Base-by-base conservation (phyloP, 2,113 vertebrate species). In the Cyanistes caeruleus region DNA sequence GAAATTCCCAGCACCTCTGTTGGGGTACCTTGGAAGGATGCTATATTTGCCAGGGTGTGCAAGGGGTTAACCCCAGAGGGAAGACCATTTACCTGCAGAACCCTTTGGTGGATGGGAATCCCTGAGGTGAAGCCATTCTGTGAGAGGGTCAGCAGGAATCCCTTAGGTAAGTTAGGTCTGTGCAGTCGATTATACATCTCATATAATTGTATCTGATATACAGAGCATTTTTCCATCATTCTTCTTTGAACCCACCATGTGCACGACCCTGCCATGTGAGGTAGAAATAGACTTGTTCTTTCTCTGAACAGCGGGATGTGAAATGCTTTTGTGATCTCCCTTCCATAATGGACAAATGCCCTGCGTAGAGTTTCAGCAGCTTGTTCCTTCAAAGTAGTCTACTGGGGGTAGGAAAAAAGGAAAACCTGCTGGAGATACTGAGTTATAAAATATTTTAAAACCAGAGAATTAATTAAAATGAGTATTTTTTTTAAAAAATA, bases 311-410 rank as follows among this genome's bases (percentile, higher is more conserved):
- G 94, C 46, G 9, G 94, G 88, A 70, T 74, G 41, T 55, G 92
- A 93, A 96, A 88, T 70, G 63, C 67, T 92, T 88, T 60, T 89
- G 52, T 82, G 89, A 92, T 95, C 91, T 93, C 39, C 63, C 84
- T 95, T 86, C 83, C 62, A 2, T 91, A 91, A 87, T 4, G 25
- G 93, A 93, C 89, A 79, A 95, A 68, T 51, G 69, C 62, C 69
- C 84, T 41, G 41, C 0, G 0, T 41, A 76, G 55, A 58, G 37
- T 84, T 95, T 94, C 89, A 87, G 72, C 77, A 84, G 69, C 84
- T 75, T 9, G 15, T 82, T 93, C 58, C 51, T 94, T 95, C 92
- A 88, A 90, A 94, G 75, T 76, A 69, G n/a, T 90, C 75, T 76
- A 8, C 67, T 64, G 69, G 49, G 69, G 49, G 63, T 64, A 41